phyloP scores from a whole-genome alignment of 1,140 invertebrate genomes.

The Ostrea denselamellosa region DNA sequence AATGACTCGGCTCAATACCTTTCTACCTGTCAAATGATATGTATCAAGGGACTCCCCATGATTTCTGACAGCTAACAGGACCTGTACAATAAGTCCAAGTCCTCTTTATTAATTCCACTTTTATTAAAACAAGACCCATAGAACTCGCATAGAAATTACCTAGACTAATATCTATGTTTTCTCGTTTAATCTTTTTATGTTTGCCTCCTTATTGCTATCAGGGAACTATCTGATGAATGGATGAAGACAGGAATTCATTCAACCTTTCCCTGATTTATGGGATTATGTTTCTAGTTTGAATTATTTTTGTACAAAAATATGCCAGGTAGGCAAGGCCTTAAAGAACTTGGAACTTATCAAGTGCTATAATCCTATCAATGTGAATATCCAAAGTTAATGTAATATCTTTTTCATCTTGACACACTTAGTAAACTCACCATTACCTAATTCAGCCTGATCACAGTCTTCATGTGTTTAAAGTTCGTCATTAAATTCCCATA shows the following conservation, averaged over 20 bases:
- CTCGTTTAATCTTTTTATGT: conserved; percentile 6
- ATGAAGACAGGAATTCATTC: not conserved
- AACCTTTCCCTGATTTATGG: not conserved
- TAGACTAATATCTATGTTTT: conserved; percentile 30
- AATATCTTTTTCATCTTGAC: conserved; percentile 16
- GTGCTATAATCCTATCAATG: not conserved
- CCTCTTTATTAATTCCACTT: conserved; percentile 16
- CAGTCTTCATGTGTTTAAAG: not conserved
- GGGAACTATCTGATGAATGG: not conserved
- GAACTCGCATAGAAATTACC: not conserved
- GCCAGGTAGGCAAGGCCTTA: not conserved
- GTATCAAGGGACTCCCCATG: conserved; percentile 16
- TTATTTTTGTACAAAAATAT: conserved; percentile 16
- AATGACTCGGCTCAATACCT: conserved; percentile 23
- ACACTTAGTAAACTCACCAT: conserved; percentile 20
- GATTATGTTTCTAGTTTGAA: not conserved
- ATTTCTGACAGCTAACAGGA: conserved; percentile 18
- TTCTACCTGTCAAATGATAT: conserved; percentile 32
- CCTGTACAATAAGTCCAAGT: conserved; percentile 11
- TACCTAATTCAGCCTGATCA: not conserved
- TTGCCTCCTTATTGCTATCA: not conserved
- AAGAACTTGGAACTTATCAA: not conserved
- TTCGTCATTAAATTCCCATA: conserved; percentile 17
- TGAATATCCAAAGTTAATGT: not conserved
- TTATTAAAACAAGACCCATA: conserved; percentile 25